Percentiles rank a stretch among this genome's conserved stretches.
phyloP scores from a whole-genome alignment of 35 echinoderm and acorn worm species.

The Holothuria glaberrima region DNA sequence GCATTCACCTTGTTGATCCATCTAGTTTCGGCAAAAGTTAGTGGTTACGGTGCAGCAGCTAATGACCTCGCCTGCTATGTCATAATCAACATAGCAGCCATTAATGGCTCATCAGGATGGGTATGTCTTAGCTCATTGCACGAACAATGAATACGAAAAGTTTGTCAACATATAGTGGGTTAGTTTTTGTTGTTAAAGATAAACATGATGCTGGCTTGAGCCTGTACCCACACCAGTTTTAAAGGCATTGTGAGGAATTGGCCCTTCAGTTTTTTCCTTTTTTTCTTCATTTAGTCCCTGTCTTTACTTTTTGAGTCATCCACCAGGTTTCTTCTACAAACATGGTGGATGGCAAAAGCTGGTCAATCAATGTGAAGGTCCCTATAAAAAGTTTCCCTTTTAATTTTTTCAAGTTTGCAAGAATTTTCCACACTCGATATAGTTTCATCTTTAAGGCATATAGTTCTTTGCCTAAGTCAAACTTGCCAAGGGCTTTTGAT shows the following conservation, averaged over 20 bases:
- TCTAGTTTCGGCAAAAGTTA: too few species aligned
- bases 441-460: background rate
- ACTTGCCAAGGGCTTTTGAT: background rate
- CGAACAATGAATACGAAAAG: background rate
- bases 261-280: conserved; percentile 7
- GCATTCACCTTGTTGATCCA: too few species aligned
- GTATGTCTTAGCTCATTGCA: background rate
- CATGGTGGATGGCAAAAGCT: background rate
- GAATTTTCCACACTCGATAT: too few species aligned
- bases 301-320: background rate
- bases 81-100: too few species aligned
- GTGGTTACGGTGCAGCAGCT: too few species aligned
- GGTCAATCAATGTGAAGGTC: conserved; percentile 2
- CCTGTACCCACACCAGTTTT: background rate
- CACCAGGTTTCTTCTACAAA: background rate
- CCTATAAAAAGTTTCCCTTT: background rate
- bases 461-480: background rate
- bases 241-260: background rate
- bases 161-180: background rate
- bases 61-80: too few species aligned
- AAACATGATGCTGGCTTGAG: background rate
- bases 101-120: too few species aligned
- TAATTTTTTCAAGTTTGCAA: too few species aligned
- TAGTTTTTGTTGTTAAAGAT: background rate
- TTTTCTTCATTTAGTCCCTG: background rate